Conservation (phyloP, 2,888 invertebrate genomes). For the Thumatha senex region DNA sequence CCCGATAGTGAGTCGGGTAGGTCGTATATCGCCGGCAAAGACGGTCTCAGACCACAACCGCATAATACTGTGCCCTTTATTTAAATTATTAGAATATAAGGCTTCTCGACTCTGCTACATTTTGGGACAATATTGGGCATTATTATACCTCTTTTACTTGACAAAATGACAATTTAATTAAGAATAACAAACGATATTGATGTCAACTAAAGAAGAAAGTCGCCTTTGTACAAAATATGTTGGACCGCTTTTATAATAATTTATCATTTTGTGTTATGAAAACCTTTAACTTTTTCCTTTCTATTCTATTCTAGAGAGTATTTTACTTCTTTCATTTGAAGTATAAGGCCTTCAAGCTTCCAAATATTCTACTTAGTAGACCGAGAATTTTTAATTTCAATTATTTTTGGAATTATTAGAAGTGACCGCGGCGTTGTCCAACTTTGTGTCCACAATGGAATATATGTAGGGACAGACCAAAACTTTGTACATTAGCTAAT, state of each 20-base stretch:
- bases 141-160: slow-evolving; percentile 7
- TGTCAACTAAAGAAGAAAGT: too few species aligned
- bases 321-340: too few species aligned
- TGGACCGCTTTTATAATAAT: too few species aligned
- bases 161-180: slow-evolving; percentile 3
- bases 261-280: neutral
- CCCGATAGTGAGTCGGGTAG: slow-evolving; percentile 35
- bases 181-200: neutral
- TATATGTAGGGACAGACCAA: too few species aligned
- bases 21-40: slow-evolving; percentile 37
- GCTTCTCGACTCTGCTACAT: slow-evolving; percentile 11
- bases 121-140: slow-evolving; percentile 7
- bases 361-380: too few species aligned
- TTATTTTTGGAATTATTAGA: too few species aligned
- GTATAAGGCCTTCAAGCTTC: too few species aligned
- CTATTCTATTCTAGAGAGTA: neutral
- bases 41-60: slow-evolving; percentile 35
- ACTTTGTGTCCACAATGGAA: too few species aligned
- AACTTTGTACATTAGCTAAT: too few species aligned
- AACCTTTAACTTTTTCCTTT: neutral
- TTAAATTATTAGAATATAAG: slow-evolving; percentile 30
- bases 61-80: slow-evolving; percentile 27
- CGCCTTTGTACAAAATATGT: too few species aligned
- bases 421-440: too few species aligned
- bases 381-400: too few species aligned